Percentiles rank a stretch among this genome's conserved stretches.
Conservation (phyloP, 2,113 vertebrate genomes). For the Romanogobio albipinnatus region DNA sequence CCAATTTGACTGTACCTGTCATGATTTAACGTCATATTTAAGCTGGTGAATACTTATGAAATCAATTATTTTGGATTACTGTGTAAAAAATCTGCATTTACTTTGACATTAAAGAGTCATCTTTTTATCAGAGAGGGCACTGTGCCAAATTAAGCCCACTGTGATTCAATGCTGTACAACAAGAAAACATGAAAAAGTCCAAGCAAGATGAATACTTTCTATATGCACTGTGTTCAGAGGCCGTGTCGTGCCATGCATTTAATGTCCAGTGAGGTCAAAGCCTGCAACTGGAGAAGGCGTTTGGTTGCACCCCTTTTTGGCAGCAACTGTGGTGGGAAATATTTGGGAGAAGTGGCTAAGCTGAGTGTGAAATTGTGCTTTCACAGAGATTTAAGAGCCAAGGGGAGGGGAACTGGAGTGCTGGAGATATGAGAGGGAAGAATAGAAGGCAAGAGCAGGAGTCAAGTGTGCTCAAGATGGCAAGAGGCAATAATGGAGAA, state of each 20-base stretch:
- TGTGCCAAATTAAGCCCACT: neutral
- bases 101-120: neutral
- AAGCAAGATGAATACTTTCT: neutral
- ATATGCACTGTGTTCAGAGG: neutral
- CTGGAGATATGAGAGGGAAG: constrained; percentile 21
- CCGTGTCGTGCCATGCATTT: neutral
- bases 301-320: constrained; percentile 32
- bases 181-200: neutral
- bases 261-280: constrained; percentile 35
- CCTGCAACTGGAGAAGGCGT: constrained; percentile 18
- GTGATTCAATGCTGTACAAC: constrained; percentile 1
- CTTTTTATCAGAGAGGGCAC: neutral
- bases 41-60: neutral
- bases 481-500: constrained; percentile 6
- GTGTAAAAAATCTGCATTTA: neutral
- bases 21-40: neutral
- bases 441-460: constrained; percentile 38
- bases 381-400: constrained; percentile 33
- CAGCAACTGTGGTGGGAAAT: constrained; percentile 50
- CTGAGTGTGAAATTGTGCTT: constrained; percentile 52
- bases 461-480: constrained; percentile 37
- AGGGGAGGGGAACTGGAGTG: constrained; percentile 28
- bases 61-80: neutral
- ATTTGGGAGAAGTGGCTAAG: constrained; percentile 44
- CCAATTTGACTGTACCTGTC: neutral